Conservation (phyloP, 2,888 invertebrate genomes). For the Synergus umbraculus region DNA sequence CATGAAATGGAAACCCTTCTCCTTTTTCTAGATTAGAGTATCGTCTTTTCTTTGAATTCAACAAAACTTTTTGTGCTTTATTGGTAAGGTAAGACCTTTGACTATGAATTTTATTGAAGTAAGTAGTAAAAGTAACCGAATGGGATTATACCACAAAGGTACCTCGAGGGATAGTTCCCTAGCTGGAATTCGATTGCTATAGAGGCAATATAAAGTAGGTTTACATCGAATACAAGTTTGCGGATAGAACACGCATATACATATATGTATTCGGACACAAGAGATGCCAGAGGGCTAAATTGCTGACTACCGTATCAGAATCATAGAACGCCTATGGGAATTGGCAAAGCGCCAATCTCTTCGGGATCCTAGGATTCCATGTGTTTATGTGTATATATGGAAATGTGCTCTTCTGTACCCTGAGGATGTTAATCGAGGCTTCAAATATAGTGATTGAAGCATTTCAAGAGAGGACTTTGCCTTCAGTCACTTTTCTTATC, state of each 20-base stretch:
- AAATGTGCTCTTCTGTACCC: conserved; percentile 47
- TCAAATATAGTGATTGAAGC: conserved; percentile 1
- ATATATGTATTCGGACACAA: conserved; percentile 18
- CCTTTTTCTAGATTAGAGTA: too few species aligned
- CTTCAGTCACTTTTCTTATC: background rate
- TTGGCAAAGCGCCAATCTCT: conserved; percentile 57
- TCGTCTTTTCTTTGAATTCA: too few species aligned
- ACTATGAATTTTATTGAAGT: background rate
- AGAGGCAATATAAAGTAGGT: conserved; percentile 40
- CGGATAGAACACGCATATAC: background rate
- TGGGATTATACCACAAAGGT: background rate
- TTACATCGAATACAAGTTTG: conserved; percentile 46
- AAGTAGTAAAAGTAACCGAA: background rate
- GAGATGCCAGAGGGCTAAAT: conserved; percentile 57
- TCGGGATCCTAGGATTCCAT: conserved; percentile 53
- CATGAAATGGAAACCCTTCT: too few species aligned
- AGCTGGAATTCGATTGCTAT: background rate
- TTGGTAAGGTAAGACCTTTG: background rate
- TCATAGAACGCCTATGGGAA: conserved; percentile 49
- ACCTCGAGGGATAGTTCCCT: background rate
- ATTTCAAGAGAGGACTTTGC: conserved; percentile 1
- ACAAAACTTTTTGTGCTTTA: background rate
- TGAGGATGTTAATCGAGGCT: background rate
- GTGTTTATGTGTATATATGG: conserved; percentile 58
- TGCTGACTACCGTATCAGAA: conserved; percentile 63